Base-by-base conservation (phyloP, 1,140 invertebrate genomes). In the Habropoda laboriosa region DNA sequence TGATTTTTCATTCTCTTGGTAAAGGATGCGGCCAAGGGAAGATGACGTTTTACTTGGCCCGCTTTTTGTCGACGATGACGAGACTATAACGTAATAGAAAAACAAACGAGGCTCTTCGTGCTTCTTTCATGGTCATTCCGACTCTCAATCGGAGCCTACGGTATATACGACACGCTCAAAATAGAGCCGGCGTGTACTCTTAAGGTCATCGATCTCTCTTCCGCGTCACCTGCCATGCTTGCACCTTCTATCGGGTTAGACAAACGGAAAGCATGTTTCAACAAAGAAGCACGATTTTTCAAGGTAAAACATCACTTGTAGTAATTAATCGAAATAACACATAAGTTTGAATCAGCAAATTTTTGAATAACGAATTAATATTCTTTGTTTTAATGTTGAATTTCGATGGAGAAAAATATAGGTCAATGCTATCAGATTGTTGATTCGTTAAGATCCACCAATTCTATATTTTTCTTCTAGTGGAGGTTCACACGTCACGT, bases 121-220 rank as follows among this genome's bases (percentile, higher is more conserved):
- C 68, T 70, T 82, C 75, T 82, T 85, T 83, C 83, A 80, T 82
- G 81, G 77, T 85, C 81, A 85, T 85, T 83, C 76, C 57, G 70
- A 55, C 12, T 60, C 58, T 60, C 51, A 64, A 83, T 83, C 82
- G 70, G 47, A 75, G 57, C 30, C 40, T 60, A 35, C 32, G 16
- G 35, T 40, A 72, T 58, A 80, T 73, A 74, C 84, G 73, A 81
- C 79, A 63, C 51, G 79, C 84, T 88, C 79, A 82, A 84, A 87
- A 86, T 87, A 86, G 76, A 87, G 80, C 53, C 82, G 66, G 63
- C 77, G 82, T 80, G 72, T 80, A 80, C 66, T 84, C 70, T 51
- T 81, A 82, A 74, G 85, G 85, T 87, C 86, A 72, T 83, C 83
- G 86, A 85, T 87, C 86, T 71, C 83, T 86, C 85, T 86, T 86